Base-by-base conservation (phyloP, 2,888 invertebrate genomes). In the Lutraria lutraria region DNA sequence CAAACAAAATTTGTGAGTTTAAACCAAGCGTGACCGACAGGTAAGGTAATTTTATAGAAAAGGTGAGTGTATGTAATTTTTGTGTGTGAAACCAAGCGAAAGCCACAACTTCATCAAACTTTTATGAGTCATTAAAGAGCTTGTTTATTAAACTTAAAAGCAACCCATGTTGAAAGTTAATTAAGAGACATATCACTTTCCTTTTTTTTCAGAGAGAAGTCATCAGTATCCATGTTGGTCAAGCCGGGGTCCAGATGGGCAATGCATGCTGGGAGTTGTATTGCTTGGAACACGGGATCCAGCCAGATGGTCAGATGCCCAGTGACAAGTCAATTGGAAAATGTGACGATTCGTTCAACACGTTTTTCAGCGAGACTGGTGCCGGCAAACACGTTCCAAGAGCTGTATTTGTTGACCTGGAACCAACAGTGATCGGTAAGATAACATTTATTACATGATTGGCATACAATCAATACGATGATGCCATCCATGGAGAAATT, bases 311-410 rank as follows among this genome's bases (percentile, higher is more conserved):
- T 29, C 93, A 97, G 97, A 79, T 97, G 97, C 87, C 89, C 16
- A 82, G 88, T 16, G 90, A 90, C 76, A 87, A 85, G n/a, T 87
- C 85, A 34, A 68, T 93, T 94, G 96, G 90, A 94, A 95, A 96
- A 29, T 95, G 94, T 19, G 99, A 99, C 97, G 98, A 94, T 97
- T 98, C 98, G 90, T 99, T 99, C 97, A 99, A 98, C 95, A 99
- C 97, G 43, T 97, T 97, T 95, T 97, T 97, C 95, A 96, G 96
- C 89, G 99, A 99, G 97, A 99, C 99, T 89, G 98, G 98, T 81
- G 98, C 98, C 63, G 99, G 99, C 96, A 99, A 99, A 96, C 99
- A 99, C 96, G 99, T 99, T n/a, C 99, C 99, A 82, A 97, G 99
- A 94, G 95, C 96, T 98, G 98, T 99, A 89, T 99, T 99, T 96